phyloP scores from a whole-genome alignment of 2,888 invertebrate genomes.

The Mycalesis mineus region DNA sequence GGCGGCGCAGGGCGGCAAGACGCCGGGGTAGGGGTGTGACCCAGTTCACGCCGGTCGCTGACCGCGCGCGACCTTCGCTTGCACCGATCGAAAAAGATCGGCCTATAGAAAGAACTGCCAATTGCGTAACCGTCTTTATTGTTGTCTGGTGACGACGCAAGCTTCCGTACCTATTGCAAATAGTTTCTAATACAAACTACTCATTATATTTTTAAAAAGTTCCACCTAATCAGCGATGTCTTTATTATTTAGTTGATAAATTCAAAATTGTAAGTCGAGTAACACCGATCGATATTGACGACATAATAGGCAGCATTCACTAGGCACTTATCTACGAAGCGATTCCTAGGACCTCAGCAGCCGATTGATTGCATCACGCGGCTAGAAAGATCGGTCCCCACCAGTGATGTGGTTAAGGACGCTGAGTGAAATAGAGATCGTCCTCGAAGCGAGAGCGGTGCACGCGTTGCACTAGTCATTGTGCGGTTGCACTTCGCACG shows the following conservation, averaged over 20 bases:
- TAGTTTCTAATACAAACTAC: not conserved
- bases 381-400: conserved; percentile 77
- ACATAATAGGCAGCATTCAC: conserved; percentile 49
- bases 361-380: conserved; percentile 69
- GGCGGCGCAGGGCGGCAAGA: conserved; percentile 39
- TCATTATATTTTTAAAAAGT: conserved; percentile 5
- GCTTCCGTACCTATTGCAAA: conserved; percentile 12
- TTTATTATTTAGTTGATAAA: too few relatives aligned
- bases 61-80: conserved; percentile 73
- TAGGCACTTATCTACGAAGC: conserved; percentile 53
- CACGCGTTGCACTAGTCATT: conserved; percentile 77
- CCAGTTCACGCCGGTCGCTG: conserved; percentile 65
- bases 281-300: conserved; percentile 26
- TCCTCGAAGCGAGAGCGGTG: conserved; percentile 78
- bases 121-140: conserved; percentile 55
- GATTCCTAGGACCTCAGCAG: conserved; percentile 58
- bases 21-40: conserved; percentile 55
- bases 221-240: too few relatives aligned
- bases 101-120: conserved; percentile 52
- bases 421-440: conserved; percentile 77
- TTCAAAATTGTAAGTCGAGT: not conserved
- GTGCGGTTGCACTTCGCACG: conserved; percentile 75
- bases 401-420: conserved; percentile 75
- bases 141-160: conserved; percentile 32
- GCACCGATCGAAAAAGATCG: conserved; percentile 58